These are phyloP conservation scores for Pseudococcus viburni DNA, from an alignment of 2,888 invertebrate genomes.

Conservation along the genomic window DNA sequence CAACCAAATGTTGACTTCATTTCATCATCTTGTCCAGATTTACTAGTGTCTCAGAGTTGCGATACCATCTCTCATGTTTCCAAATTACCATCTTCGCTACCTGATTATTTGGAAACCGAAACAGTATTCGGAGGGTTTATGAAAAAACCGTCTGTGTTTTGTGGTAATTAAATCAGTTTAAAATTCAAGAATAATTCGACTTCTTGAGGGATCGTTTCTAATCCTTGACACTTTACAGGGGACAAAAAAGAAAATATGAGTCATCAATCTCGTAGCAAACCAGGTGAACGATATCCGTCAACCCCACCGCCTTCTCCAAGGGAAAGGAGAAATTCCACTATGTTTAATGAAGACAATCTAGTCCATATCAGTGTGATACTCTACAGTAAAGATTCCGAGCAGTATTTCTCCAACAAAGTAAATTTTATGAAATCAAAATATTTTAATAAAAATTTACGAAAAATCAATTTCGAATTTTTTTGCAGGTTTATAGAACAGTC, in stretches of 20 bases:
- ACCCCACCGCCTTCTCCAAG: slow-evolving; percentile 80
- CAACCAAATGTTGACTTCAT: slow-evolving; percentile 74
- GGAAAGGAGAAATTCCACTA: slow-evolving; percentile 70
- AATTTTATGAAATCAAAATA: neutral
- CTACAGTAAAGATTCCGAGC: slow-evolving; percentile 78
- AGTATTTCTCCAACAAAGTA: slow-evolving; percentile 71
- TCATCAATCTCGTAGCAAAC: slow-evolving; percentile 50
- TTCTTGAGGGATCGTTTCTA: neutral
- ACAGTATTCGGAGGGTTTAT: slow-evolving; percentile 72
- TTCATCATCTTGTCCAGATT: slow-evolving; percentile 87
- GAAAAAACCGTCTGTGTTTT: slow-evolving; percentile 25
- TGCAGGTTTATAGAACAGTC: slow-evolving; percentile 73
- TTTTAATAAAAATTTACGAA: neutral
- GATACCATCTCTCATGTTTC: slow-evolving; percentile 68
- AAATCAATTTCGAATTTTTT: neutral
- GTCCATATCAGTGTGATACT: slow-evolving; percentile 75
- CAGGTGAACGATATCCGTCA: slow-evolving; percentile 70
- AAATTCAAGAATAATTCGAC: neutral
- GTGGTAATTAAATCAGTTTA: neutral
- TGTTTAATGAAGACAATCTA: slow-evolving; percentile 72
- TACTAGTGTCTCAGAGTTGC: slow-evolving; percentile 71
- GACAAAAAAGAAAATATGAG: neutral
- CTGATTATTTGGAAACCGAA: slow-evolving; percentile 76
- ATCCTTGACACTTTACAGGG: neutral
- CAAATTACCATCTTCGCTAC: slow-evolving; percentile 74